Conservation (phyloP, 2,113 vertebrate genomes). For the Panthera uncia region DNA sequence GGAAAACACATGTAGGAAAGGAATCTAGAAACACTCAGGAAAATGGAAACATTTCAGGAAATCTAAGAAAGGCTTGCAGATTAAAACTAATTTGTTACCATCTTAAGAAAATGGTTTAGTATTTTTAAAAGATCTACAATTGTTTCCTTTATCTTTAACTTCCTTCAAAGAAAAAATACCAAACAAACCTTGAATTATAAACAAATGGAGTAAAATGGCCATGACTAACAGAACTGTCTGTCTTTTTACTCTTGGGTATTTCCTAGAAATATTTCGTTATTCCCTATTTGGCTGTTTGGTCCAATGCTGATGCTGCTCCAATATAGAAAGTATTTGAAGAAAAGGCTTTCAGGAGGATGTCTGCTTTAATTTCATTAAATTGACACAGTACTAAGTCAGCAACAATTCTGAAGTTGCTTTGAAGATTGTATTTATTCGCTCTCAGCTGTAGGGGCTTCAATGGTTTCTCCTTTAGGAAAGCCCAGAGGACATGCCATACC, state of each 20-base stretch:
- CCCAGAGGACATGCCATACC: conserved; percentile 78
- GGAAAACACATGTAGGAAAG: neutral
- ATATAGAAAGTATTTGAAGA: neutral
- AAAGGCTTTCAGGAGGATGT: neutral
- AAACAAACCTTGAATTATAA: conserved; percentile 31
- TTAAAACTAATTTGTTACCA: conserved; percentile 26
- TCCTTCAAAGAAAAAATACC: conserved; percentile 28
- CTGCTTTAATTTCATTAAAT: conserved; percentile 34
- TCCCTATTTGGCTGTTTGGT: conserved; percentile 4
- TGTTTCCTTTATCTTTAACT: conserved; percentile 45
- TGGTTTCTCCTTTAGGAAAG: neutral
- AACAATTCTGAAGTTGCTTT: neutral
- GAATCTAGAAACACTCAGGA: neutral
- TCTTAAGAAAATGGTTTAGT: conserved; percentile 1
- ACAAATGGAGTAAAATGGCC: conserved; percentile 21
- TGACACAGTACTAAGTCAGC: neutral
- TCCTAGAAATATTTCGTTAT: neutral
- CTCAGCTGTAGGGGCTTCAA: neutral
- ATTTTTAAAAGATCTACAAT: conserved; percentile 30
- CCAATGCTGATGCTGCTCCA: neutral
- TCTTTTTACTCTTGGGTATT: neutral
- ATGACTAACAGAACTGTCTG: neutral
- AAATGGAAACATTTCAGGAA: conserved; percentile 30
- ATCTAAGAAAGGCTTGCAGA: neutral
- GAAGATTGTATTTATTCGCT: neutral